phyloP scores from a whole-genome alignment of 2,888 invertebrate genomes.

The Mesoligia furuncula region DNA sequence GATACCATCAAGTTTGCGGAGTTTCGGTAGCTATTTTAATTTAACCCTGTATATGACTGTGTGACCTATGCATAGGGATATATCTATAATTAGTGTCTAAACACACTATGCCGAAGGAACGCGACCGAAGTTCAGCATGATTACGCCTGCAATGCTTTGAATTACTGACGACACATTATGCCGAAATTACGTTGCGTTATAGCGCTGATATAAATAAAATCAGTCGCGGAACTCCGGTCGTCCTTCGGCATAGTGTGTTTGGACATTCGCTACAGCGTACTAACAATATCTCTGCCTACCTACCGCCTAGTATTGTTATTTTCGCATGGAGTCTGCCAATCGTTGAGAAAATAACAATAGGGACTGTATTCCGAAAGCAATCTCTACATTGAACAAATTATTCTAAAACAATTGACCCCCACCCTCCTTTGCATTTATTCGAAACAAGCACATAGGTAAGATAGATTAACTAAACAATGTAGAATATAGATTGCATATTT shows the following conservation, averaged over 20 bases:
- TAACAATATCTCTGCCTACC: background rate
- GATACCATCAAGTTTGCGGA: no score
- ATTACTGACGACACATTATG: no score
- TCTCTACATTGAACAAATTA: conserved; percentile 9
- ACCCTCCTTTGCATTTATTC: conserved; percentile 9
- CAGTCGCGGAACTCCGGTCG: no score
- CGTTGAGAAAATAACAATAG: conserved; percentile 23
- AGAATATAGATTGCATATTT: conserved; percentile 39
- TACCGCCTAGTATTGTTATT: background rate
- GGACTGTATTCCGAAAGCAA: conserved; percentile 6
- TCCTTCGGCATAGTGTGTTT: no score
- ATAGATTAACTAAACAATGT: conserved; percentile 28
- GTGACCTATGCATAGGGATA: background rate
- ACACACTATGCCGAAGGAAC: no score
- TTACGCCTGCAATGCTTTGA: no score
- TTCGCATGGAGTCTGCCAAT: conserved; percentile 7
- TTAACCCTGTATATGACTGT: background rate
- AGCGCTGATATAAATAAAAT: no score
- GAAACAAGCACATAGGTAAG: conserved; percentile 13
- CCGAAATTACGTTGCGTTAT: no score
- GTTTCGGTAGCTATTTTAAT: background rate
- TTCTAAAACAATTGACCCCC: conserved; percentile 19
- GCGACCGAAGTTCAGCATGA: no score
- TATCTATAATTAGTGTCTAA: no score
- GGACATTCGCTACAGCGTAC: background rate